Evolutionary conservation across 2,113 vertebrate species (phyloP), one percentile per base, ranked within the genome.

Genomic region (Apistogramma diplotaenia): DNA sequence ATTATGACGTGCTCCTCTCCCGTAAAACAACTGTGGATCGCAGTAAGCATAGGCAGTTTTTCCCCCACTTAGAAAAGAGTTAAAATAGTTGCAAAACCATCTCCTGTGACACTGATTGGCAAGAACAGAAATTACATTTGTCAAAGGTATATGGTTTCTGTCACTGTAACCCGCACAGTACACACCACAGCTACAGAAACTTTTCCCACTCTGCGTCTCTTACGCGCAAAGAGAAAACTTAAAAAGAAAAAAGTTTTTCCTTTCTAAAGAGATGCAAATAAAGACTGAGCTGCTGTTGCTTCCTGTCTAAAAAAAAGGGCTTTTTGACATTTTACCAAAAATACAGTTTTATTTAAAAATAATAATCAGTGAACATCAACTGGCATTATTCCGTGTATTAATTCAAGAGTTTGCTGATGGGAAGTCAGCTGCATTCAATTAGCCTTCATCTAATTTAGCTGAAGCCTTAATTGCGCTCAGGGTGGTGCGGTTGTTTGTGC

Each of bases 381-480:
- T 15, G 25, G 23, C 12, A 27, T 46, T 85, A 82, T 81, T 78
- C 53, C 78, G 87, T 70, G 55, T 53, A 76, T 89, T 80, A 83
- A 37, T 87, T 88, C 49, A 53, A 49, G 82, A 60, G 85, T 79
- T 84, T 83, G 91, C 90, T 91, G 90, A 87, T 85, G 81, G 87
- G 88, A 86, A 83, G 83, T 88, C 75, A 85, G 89, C 85, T 90
- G 91, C 89, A 90, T 94, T 94, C 93, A 94, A 94, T 95, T 93
- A 94, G 86, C 61, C 85, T 90, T 75, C 89, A 76, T 94, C 91
- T 89, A 85, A 91, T 91, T 93, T 90, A 90, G 86, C 89, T 35
- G 80, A 85, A 89, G 88, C 90, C 88, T 94, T 95, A 95, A 95
- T 94, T 94, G 92, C 93, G 91, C 94, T 91, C 89, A 86, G 89